Evolutionary conservation across 2,797 vertebrate species (phyloP).

Genomic region (Macropus fuliginosus): DNA sequence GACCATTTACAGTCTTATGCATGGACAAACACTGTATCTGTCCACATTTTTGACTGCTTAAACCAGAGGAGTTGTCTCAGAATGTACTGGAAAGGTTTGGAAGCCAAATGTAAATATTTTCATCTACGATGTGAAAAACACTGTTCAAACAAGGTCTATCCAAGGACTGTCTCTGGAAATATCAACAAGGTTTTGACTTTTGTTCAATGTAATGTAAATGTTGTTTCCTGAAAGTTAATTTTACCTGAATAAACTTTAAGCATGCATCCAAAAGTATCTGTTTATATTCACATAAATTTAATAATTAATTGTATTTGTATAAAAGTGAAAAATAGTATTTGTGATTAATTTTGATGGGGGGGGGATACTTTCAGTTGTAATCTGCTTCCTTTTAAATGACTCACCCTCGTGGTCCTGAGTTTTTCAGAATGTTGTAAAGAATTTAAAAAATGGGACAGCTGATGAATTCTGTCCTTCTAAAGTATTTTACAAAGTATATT

Average conservation of each 20-base stretch:
- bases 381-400: constrained; percentile 61
- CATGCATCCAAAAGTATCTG: background rate
- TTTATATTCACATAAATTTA: background rate
- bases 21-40: background rate
- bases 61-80: background rate
- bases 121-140: background rate
- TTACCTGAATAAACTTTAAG: background rate
- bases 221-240: background rate
- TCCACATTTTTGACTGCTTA: background rate
- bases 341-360: constrained; percentile 28
- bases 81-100: background rate
- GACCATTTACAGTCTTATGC: background rate
- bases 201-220: background rate
- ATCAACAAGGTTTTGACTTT: background rate
- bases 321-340: constrained; percentile 55
- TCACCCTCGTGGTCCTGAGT: constrained; percentile 58
- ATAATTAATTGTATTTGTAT: background rate
- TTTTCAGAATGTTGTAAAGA: constrained; percentile 62
- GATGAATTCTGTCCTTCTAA: constrained; percentile 54
- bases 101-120: background rate
- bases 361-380: constrained; percentile 63
- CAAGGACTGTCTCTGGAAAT: background rate
- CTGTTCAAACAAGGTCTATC: background rate
- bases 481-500: constrained; percentile 20
- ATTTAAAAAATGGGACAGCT: constrained; percentile 42